A percentile compares a stretch with the other conserved stretches of the same genome.
phyloP scores from a whole-genome alignment of 2,888 invertebrate species.

The Protodeltote pygarga region DNA sequence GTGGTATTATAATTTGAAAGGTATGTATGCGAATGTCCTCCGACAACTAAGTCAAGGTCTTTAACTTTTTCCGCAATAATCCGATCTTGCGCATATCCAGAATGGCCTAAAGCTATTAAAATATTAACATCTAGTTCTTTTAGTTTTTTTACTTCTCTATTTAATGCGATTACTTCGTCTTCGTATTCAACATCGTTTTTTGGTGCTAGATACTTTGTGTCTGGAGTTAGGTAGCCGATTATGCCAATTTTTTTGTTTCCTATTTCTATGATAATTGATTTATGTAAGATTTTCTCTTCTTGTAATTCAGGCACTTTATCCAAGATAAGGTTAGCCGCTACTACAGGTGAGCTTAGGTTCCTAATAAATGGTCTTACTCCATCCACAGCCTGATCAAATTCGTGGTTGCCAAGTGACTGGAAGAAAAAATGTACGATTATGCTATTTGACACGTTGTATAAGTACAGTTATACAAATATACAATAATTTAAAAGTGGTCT shows the following conservation, averaged over 20 bases:
- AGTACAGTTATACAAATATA: too few species aligned
- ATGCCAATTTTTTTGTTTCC: slow-evolving; percentile 85
- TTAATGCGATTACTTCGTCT: slow-evolving; percentile 90
- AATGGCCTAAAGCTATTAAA: slow-evolving; percentile 96
- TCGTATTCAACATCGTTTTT: slow-evolving; percentile 86
- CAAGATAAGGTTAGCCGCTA: slow-evolving; percentile 93
- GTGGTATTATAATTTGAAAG: slow-evolving; percentile 89
- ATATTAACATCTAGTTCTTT: slow-evolving; percentile 90
- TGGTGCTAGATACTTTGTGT: slow-evolving; percentile 89
- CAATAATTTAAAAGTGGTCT: too few species aligned
- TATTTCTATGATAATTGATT: slow-evolving; percentile 89
- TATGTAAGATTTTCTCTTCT: slow-evolving; percentile 83
- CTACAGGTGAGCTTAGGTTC: slow-evolving; percentile 89
- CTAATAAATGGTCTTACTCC: slow-evolving; percentile 92
- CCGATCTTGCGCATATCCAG: slow-evolving; percentile 92
- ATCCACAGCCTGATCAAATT: slow-evolving; percentile 93
- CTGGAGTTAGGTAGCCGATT: slow-evolving; percentile 89
- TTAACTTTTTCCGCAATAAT: slow-evolving; percentile 92
- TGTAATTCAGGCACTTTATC: slow-evolving; percentile 88
- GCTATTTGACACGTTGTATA: too few species aligned
- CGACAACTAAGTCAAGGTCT: slow-evolving; percentile 94
- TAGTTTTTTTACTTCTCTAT: slow-evolving; percentile 88
- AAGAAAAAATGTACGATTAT: too few species aligned
- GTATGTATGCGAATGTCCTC: slow-evolving; percentile 97
- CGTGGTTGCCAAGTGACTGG: slow-evolving; percentile 96